These are phyloP conservation scores for Sphaerodactylus townsendi DNA, from an alignment of 2,113 vertebrate species.

Conservation along the genomic window DNA sequence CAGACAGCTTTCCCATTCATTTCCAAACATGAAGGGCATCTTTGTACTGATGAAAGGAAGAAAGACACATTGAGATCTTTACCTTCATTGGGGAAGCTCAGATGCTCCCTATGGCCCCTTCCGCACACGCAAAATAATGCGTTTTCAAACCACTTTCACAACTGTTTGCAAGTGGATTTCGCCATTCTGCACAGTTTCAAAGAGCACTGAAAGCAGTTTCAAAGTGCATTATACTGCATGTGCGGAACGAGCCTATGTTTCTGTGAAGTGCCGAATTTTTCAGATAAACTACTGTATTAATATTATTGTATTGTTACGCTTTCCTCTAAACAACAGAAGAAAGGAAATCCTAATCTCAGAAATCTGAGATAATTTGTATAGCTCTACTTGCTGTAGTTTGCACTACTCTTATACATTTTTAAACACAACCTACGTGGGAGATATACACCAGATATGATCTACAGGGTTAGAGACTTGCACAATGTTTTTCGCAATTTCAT, in stretches of 20 bases:
- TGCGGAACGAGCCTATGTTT: too few relatives aligned
- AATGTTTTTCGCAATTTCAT: conserved; percentile 47
- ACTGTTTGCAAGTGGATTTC: too few relatives aligned
- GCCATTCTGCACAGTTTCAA: too few relatives aligned
- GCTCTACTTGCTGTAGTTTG: conserved; percentile 35
- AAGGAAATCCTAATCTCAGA: conserved; percentile 18
- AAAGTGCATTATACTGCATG: too few relatives aligned
- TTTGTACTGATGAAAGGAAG: not conserved
- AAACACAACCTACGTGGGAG: conserved; percentile 30
- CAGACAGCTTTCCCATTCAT: not conserved
- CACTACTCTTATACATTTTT: conserved; percentile 41
- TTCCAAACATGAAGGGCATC: not conserved
- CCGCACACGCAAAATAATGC: too few relatives aligned
- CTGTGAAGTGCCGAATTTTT: not conserved
- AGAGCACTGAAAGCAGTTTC: too few relatives aligned
- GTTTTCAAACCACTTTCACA: too few relatives aligned
- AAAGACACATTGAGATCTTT: too few relatives aligned
- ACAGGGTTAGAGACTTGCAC: not conserved
- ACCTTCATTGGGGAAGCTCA: too few relatives aligned
- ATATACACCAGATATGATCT: conserved; percentile 33
- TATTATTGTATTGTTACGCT: not conserved
- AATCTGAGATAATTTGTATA: not conserved
- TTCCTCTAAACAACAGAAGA: conserved; percentile 1
- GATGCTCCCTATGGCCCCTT: too few relatives aligned
- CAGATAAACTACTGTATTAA: not conserved